Conservation (phyloP, 2,113 vertebrate species). For the Pseudonaja textilis region DNA sequence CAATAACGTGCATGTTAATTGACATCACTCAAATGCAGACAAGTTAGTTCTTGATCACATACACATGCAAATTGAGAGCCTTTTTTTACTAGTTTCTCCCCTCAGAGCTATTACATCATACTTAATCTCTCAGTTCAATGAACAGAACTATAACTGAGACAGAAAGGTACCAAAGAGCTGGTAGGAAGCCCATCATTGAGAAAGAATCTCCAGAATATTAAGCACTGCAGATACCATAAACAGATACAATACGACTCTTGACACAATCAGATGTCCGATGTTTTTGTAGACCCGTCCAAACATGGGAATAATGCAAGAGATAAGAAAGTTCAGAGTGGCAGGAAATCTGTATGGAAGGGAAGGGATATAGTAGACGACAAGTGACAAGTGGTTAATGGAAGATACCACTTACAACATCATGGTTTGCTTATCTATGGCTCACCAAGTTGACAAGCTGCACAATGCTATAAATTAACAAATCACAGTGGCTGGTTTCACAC, state of each 20-base stretch:
- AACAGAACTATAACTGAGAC: slow-evolving; percentile 14
- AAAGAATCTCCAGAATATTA: slow-evolving; percentile 27
- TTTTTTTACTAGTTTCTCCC: background rate
- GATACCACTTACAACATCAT: background rate
- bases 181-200: slow-evolving; percentile 24
- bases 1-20: slow-evolving; percentile 12
- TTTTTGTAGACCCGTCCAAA: background rate
- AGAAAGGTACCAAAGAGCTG: slow-evolving; percentile 48
- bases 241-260: slow-evolving; percentile 2
- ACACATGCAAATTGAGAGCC: background rate
- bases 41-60: background rate
- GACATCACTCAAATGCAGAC: slow-evolving; percentile 30
- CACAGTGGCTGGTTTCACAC: background rate
- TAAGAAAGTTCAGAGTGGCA: background rate
- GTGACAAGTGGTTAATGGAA: too few species aligned
- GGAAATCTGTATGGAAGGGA: background rate
- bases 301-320: background rate
- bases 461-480: background rate
- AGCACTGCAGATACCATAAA: slow-evolving; percentile 33
- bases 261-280: background rate
- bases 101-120: slow-evolving; percentile 24
- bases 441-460: background rate
- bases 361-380: background rate
- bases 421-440: background rate
- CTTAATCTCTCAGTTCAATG: slow-evolving; percentile 52